These are phyloP conservation scores for Nannoperca australis DNA, from an alignment of 2,797 vertebrate species.

Conservation along the genomic window DNA sequence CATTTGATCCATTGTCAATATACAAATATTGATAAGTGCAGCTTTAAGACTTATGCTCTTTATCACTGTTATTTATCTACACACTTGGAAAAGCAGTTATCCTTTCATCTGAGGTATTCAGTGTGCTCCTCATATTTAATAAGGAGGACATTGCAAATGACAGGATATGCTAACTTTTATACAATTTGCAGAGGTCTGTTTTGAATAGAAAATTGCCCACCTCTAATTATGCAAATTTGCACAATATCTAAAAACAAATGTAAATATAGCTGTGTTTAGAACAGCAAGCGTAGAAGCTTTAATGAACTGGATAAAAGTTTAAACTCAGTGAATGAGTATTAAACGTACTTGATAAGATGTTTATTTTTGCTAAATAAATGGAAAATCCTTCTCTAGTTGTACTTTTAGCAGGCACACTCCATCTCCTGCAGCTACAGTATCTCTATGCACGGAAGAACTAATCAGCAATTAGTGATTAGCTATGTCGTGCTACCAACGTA, in stretches of 20 bases:
- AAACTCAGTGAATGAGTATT: too few species aligned
- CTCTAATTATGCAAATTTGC: background rate
- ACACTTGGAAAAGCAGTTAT: background rate
- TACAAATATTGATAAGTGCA: background rate
- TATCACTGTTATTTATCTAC: background rate
- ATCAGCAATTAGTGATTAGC: conserved; percentile 74
- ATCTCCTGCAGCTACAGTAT: conserved; percentile 35
- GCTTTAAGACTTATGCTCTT: background rate
- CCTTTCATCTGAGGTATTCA: background rate
- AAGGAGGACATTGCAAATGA: background rate
- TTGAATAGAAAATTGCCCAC: background rate
- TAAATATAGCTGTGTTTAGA: background rate
- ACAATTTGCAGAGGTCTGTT: background rate
- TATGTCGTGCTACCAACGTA: conserved; percentile 73
- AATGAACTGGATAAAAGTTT: background rate
- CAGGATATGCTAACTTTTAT: background rate
- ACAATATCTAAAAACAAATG: background rate
- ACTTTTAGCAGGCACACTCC: conserved; percentile 13
- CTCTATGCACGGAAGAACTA: conserved; percentile 68
- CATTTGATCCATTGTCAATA: background rate
- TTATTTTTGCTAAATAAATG: background rate
- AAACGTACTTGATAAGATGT: background rate
- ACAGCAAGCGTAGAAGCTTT: background rate
- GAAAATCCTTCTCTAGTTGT: background rate
- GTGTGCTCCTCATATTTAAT: background rate